A percentile compares a stretch with the other conserved stretches of the same genome.
Conservation (phyloP, 2,113 vertebrate genomes). For the Seriola aureovittata region DNA sequence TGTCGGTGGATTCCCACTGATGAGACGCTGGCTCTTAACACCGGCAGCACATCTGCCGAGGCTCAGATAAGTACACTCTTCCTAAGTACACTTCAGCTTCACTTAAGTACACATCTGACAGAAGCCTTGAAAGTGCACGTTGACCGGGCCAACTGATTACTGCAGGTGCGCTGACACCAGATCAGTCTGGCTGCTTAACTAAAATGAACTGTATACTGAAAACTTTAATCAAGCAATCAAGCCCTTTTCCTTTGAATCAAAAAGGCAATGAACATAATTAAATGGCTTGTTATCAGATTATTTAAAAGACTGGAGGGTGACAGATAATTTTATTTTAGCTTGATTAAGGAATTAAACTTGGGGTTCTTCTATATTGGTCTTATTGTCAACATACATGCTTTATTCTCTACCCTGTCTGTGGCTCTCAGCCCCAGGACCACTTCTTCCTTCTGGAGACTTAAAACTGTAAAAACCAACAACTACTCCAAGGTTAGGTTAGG, state of each 20-base stretch:
- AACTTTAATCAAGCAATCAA: constrained; percentile 34
- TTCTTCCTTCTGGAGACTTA: no score
- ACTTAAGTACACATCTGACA: constrained; percentile 48
- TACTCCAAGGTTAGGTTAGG: no score
- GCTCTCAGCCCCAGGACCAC: not conserved
- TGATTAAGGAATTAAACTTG: not conserved
- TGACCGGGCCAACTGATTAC: constrained; percentile 23
- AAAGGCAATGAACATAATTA: constrained; percentile 20
- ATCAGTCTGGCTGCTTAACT: constrained; percentile 9
- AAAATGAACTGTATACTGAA: not conserved
- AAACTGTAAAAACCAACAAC: no score
- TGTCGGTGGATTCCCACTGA: constrained; percentile 39
- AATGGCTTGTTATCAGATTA: constrained; percentile 19
- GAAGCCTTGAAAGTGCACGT: constrained; percentile 35
- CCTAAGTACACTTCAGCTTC: constrained; percentile 49
- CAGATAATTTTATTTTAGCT: not conserved
- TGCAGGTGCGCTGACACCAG: constrained; percentile 24
- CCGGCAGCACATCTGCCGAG: constrained; percentile 6
- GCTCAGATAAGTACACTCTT: constrained; percentile 47
- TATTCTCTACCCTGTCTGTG: not conserved
- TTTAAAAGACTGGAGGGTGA: constrained; percentile 2
- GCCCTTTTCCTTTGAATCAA: not conserved
- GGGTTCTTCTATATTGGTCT: not conserved
- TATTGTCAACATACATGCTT: not conserved
- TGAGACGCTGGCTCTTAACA: constrained; percentile 20